Conservation (phyloP, 2,888 invertebrate genomes). For the Pseudoips prasinana region DNA sequence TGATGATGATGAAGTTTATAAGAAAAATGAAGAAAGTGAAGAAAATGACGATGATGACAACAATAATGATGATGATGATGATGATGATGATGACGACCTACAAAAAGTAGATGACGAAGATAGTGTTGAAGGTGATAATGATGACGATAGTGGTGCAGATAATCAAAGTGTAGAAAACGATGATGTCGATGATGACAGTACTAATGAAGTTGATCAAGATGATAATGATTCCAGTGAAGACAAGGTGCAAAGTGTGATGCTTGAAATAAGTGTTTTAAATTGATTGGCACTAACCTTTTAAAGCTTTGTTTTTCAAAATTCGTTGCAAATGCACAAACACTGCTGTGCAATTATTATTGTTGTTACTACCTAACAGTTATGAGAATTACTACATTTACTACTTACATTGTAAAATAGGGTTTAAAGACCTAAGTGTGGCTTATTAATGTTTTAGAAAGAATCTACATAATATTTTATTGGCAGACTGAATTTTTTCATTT, state of each 20-base stretch:
- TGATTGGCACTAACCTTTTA: constrained; percentile 62
- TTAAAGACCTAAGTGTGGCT: too few species aligned
- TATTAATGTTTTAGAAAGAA: too few species aligned
- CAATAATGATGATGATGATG: constrained; percentile 32
- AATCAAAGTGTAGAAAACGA: constrained; percentile 34
- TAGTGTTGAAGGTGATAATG: constrained; percentile 34
- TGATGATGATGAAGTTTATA: constrained; percentile 26
- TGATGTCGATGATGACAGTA: constrained; percentile 14
- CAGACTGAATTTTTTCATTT: too few species aligned
- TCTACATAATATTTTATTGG: too few species aligned
- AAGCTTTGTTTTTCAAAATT: constrained; percentile 32
- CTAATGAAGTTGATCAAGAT: constrained; percentile 22
- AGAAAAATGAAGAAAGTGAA: constrained; percentile 33
- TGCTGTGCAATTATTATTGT: constrained; percentile 9
- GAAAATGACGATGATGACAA: constrained; percentile 25
- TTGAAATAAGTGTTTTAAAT: constrained; percentile 29
- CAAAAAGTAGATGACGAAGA: constrained; percentile 41
- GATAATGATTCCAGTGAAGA: constrained; percentile 40
- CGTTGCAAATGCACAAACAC: constrained; percentile 5
- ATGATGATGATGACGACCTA: constrained; percentile 36
- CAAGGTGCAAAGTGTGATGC: constrained; percentile 56
- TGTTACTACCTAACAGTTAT: constrained; percentile 6
- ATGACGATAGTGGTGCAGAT: constrained; percentile 29
- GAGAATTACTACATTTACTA: too few species aligned
- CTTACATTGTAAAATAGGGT: too few species aligned